These are phyloP conservation scores for Drosophila kikkawai DNA, from an alignment of 1,140 invertebrate species.

Conservation along the genomic window DNA sequence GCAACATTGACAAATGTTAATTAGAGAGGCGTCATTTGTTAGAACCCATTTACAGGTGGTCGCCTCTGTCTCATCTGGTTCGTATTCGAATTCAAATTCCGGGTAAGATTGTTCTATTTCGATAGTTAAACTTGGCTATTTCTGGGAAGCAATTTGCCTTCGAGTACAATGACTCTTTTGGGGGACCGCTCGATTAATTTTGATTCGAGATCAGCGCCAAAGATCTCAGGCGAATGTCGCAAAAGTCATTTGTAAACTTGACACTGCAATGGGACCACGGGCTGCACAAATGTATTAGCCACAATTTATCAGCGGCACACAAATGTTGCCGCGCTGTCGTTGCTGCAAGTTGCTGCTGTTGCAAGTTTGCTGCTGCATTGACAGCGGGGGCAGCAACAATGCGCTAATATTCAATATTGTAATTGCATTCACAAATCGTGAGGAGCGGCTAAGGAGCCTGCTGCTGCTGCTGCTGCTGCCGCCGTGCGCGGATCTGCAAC, in stretches of 20 bases:
- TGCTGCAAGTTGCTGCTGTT: slow-evolving; percentile 42
- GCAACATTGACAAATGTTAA: slow-evolving; percentile 69
- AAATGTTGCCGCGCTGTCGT: slow-evolving; percentile 50
- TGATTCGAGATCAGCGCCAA: slow-evolving; percentile 43
- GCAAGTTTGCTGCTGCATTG: slow-evolving; percentile 47
- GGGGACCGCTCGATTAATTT: slow-evolving; percentile 63
- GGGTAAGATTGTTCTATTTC: slow-evolving; percentile 78
- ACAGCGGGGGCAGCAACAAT: slow-evolving; percentile 79
- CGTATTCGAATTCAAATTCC: slow-evolving; percentile 33
- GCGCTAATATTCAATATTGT: slow-evolving; percentile 84
- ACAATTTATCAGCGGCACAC: slow-evolving; percentile 71
- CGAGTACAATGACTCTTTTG: slow-evolving; percentile 69
- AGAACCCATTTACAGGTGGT: slow-evolving; percentile 61
- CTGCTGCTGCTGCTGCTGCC: slow-evolving; percentile 23
- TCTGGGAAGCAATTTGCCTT: slow-evolving; percentile 65
- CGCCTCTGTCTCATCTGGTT: slow-evolving; percentile 2
- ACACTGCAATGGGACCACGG: slow-evolving; percentile 74
- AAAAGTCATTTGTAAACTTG: slow-evolving; percentile 84
- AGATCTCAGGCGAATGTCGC: slow-evolving; percentile 71
- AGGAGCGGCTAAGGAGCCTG: slow-evolving; percentile 26
- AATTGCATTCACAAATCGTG: slow-evolving; percentile 83
- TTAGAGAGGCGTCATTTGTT: slow-evolving; percentile 74
- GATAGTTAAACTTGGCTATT: slow-evolving; percentile 61
- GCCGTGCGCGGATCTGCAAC: slow-evolving; percentile 27
- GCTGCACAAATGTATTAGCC: slow-evolving; percentile 77